Evolutionary conservation across 2,888 invertebrate genomes (phyloP), one percentile per base, ranked within the genome.

Genomic region (Diarsia mendica): DNA sequence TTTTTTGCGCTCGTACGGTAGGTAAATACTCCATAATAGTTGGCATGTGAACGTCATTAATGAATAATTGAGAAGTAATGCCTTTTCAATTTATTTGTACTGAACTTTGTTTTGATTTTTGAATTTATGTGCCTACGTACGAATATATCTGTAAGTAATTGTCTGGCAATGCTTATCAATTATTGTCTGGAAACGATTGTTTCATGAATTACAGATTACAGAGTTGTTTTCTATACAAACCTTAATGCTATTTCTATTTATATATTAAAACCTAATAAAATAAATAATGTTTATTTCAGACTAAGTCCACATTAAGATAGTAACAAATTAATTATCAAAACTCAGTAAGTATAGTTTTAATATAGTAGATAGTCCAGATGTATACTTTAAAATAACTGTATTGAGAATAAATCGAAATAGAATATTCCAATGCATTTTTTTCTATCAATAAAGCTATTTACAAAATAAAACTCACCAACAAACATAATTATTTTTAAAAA

Each of bases 11-110:
- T 87, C 87, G 90, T 88, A 88, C 89, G 89, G 87, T 85, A 87
- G 89, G 88, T 87, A 88, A 91, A 91, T 91, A 90, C 91, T 89
- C 86, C 63, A 89, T 90, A 90, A 89, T 91, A 89, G 88, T 90
- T 89, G 76, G 87, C 86, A 85, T 90, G 90, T 78, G 89, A 86
- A 86, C 81, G 80, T 89, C 86, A 86, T 83, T 89, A 89, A 86
- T 88, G 82, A 87, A 88, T 89, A 87, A 87, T 86, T 87, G 77
- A 83, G 81, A 84, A 80, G 77, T 75, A 75, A 85, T 83, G 74
- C 67, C 67, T 61, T 80, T 83, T 87, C 11, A 67, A 69, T 79
- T 80, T 61, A 73, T 63, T 70, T 66, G 39, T 48, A 39, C 11
- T 10, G 11, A 63, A 23, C 6, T 46, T 49, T 49, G 44, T 44